Conservation (phyloP, 2,113 vertebrate species). For the Orthonyx spaldingii region DNA sequence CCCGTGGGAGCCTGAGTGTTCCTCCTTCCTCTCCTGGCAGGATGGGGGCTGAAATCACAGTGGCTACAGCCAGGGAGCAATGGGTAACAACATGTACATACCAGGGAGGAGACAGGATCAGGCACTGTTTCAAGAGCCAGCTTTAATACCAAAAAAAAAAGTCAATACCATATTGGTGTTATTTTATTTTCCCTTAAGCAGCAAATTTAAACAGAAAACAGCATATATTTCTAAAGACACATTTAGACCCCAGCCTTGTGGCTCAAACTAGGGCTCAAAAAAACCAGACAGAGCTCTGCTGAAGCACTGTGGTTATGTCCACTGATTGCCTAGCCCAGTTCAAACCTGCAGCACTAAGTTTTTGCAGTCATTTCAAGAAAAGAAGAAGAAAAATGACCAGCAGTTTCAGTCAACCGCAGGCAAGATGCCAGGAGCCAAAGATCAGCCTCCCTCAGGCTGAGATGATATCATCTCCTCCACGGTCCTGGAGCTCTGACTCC, state of each 20-base stretch:
- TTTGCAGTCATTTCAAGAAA: conserved; percentile 37
- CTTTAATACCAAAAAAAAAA: not conserved
- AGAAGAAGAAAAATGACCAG: conserved; percentile 52
- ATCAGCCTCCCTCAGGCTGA: conserved; percentile 62
- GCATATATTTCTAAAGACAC: not conserved
- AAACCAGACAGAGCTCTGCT: not conserved
- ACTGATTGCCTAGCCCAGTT: not conserved
- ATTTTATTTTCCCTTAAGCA: not conserved
- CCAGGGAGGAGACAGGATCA: not conserved
- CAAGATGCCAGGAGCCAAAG: conserved; percentile 69
- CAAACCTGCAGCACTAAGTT: conserved; percentile 54
- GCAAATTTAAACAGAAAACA: not conserved
- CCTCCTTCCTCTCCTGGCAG: conserved; percentile 49
- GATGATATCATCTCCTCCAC: conserved; percentile 69
- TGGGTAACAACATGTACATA: not conserved
- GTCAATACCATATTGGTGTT: not conserved
- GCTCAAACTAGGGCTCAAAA: not conserved
- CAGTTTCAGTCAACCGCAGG: conserved; percentile 66
- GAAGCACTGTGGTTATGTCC: not conserved
- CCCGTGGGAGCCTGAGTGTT: conserved; percentile 20
- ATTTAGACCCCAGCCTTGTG: conserved; percentile 2
- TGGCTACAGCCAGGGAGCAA: not conserved
- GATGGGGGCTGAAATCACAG: not conserved
- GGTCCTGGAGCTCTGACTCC: conserved; percentile 20
- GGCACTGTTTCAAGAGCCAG: not conserved